phyloP scores from a whole-genome alignment of 2,797 vertebrate species.

The Lycodopsis pacificus region DNA sequence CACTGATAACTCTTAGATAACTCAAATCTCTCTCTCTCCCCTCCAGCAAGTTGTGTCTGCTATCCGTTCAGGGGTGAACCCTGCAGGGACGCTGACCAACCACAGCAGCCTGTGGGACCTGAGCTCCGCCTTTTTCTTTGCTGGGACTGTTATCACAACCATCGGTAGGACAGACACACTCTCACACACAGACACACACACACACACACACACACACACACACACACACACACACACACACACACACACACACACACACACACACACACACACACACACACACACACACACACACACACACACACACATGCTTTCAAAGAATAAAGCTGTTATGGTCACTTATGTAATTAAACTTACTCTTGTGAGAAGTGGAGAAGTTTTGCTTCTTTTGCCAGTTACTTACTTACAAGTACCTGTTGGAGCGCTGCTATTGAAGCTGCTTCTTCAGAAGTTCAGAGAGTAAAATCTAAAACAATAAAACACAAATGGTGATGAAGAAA shows the following conservation, averaged over 20 bases:
- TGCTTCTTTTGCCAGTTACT: not conserved
- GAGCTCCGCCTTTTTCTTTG: constrained; percentile 98
- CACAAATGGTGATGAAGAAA: not conserved
- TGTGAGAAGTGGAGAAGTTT: not conserved
- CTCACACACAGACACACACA: constrained; percentile 8
- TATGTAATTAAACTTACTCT: constrained; percentile 13
- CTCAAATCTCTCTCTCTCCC: not conserved
- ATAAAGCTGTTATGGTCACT: not conserved
- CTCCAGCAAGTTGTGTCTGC: constrained; percentile 94
- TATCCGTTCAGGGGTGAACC: constrained; percentile 95
- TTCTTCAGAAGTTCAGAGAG: not conserved
- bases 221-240: not conserved
- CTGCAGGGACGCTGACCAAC: constrained; percentile 91
- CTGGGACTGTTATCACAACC: constrained; percentile 98
- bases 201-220: constrained; percentile 9
- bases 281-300: constrained; percentile 35
- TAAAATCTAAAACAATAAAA: not conserved
- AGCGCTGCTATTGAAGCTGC: not conserved
- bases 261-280: not conserved
- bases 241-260: constrained; percentile 21
- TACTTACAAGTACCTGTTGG: not conserved
- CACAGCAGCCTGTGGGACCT: constrained; percentile 97
- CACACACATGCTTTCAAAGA: not conserved
- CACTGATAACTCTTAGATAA: not conserved
- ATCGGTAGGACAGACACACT: constrained; percentile 87